phyloP scores from a whole-genome alignment of 2,113 vertebrate genomes.

The Pardalotus punctatus region DNA sequence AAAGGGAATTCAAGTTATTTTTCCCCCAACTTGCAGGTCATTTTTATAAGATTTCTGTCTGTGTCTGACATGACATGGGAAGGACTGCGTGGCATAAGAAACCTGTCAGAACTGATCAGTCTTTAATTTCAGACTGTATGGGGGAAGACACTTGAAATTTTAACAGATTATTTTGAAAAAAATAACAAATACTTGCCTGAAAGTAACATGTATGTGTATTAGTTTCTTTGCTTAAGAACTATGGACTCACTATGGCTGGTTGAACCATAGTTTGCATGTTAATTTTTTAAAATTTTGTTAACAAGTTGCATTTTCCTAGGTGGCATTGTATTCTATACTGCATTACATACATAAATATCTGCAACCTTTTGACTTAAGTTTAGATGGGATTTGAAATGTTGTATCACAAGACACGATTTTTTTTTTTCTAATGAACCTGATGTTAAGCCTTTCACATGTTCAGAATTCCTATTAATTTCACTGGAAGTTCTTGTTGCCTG shows the following conservation, averaged over 20 bases:
- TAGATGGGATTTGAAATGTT: neutral
- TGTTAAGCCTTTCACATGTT: neutral
- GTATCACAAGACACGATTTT: neutral
- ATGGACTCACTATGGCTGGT: neutral
- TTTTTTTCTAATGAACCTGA: neutral
- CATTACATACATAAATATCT: neutral
- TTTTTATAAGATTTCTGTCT: conserved; percentile 30
- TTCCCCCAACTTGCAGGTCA: neutral
- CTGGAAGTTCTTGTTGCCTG: neutral
- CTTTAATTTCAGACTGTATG: conserved; percentile 16
- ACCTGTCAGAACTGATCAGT: conserved; percentile 59
- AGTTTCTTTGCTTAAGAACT: neutral
- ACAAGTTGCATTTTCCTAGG: neutral
- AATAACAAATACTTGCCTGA: neutral
- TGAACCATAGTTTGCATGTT: neutral
- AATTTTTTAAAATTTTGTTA: neutral
- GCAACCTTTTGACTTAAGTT: neutral
- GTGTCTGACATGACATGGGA: conserved; percentile 32
- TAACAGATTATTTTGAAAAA: neutral
- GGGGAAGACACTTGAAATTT: conserved; percentile 11
- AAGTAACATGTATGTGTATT: neutral
- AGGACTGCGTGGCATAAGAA: conserved; percentile 57
- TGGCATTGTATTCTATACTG: neutral
- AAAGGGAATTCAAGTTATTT: neutral
- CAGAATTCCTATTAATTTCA: neutral